These are phyloP conservation scores for Eupithecia tripunctaria DNA, from an alignment of 2,888 invertebrate genomes.

Conservation along the genomic window DNA sequence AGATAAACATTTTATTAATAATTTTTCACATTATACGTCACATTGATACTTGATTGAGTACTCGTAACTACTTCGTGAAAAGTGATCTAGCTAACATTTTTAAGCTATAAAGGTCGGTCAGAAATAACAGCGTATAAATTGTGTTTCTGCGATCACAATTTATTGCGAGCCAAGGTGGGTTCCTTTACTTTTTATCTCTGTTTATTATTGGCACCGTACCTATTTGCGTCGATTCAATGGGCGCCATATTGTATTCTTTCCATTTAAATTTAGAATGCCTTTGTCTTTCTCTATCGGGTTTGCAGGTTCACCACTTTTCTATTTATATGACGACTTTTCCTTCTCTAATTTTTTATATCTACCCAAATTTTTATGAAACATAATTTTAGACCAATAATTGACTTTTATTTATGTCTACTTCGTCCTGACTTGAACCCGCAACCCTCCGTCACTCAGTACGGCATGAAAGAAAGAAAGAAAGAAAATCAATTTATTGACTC, in stretches of 20 bases:
- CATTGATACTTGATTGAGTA: too few relatives aligned
- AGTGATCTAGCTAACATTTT: constrained; percentile 7
- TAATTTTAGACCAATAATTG: too few relatives aligned
- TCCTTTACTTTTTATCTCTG: constrained; percentile 29
- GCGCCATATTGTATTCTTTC: constrained; percentile 13
- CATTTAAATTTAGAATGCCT: constrained; percentile 22
- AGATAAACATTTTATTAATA: too few relatives aligned
- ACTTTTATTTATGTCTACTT: too few relatives aligned
- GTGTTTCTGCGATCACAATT: constrained; percentile 34
- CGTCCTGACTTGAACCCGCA: too few relatives aligned
- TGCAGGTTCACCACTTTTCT: constrained; percentile 9
- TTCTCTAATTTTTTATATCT: not conserved
- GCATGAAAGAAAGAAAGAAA: too few relatives aligned
- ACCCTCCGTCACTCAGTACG: too few relatives aligned
- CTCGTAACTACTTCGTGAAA: not conserved
- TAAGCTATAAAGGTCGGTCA: constrained; percentile 32
- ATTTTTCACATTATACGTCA: too few relatives aligned
- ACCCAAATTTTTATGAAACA: too few relatives aligned
- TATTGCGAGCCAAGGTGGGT: constrained; percentile 32
- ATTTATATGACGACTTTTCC: not conserved
- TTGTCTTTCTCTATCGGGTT: constrained; percentile 17
- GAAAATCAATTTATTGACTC: too few relatives aligned
- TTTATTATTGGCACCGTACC: constrained; percentile 27
- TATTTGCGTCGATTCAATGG: constrained; percentile 7
- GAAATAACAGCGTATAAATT: constrained; percentile 35